phyloP scores from a whole-genome alignment of 2,888 invertebrate genomes.

The Dorcus hopei region DNA sequence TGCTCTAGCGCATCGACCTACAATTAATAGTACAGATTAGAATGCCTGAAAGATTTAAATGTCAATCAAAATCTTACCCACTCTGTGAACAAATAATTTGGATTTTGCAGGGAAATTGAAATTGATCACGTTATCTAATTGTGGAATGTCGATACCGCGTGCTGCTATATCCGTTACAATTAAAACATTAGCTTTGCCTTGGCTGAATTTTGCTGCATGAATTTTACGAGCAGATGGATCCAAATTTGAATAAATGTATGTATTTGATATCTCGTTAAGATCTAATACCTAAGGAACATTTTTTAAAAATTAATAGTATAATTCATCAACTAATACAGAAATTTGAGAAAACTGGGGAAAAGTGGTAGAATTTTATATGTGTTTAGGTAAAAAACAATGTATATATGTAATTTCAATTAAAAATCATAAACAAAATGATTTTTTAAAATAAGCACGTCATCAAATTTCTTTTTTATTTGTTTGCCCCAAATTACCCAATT shows the following conservation, averaged over 20 bases:
- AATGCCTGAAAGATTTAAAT: background rate
- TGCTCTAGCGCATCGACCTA: conserved; percentile 91
- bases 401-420: too few species aligned
- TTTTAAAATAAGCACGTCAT: background rate
- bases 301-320: background rate
- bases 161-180: conserved; percentile 98
- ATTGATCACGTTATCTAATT: conserved; percentile 94
- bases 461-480: background rate
- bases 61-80: conserved; percentile 63
- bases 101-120: conserved; percentile 95
- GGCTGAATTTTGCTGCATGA: conserved; percentile 85
- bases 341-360: background rate
- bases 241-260: conserved; percentile 90
- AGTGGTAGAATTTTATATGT: background rate
- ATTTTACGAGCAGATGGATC: conserved; percentile 95
- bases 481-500: background rate
- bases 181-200: conserved; percentile 75
- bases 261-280: conserved; percentile 74
- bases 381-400: background rate
- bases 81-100: conserved; percentile 97
- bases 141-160: conserved; percentile 94
- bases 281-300: conserved; percentile 61
- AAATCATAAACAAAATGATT: too few species aligned
- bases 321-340: background rate
- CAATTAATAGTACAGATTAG: conserved; percentile 13